A percentile compares a stretch with the other conserved stretches of the same genome.
Evolutionary conservation across 2,797 vertebrate genomes (phyloP).

Genomic region (Heliangelus exortis): DNA sequence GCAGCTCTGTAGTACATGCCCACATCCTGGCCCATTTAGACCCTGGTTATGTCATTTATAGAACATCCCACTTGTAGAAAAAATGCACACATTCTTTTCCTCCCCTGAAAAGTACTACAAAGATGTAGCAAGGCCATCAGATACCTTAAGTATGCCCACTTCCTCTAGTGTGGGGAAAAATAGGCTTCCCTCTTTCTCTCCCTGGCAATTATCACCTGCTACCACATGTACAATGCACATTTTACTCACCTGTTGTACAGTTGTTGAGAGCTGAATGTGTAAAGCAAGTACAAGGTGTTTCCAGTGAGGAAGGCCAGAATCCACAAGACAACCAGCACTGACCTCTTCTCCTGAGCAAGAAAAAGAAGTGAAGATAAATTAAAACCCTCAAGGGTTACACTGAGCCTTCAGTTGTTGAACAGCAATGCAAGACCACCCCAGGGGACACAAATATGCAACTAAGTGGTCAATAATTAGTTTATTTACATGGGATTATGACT

Average conservation of each 20-base stretch:
- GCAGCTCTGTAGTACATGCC: neutral
- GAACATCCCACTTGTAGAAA: neutral
- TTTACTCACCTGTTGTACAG: constrained; percentile 90
- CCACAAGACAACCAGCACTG: constrained; percentile 90
- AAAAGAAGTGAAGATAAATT: neutral
- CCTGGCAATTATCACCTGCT: neutral
- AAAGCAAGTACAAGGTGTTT: constrained; percentile 91
- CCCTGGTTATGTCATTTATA: neutral
- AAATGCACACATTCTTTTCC: neutral
- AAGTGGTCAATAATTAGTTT: neutral
- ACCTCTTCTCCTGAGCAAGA: constrained; percentile 90
- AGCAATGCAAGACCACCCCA: neutral
- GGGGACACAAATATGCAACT: neutral
- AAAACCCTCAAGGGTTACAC: neutral
- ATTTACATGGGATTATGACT: neutral
- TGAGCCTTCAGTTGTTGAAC: neutral
- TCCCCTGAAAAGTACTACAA: neutral
- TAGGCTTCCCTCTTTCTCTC: neutral
- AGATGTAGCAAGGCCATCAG: neutral
- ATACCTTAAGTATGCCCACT: neutral
- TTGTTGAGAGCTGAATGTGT: constrained; percentile 93
- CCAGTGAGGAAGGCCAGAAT: constrained; percentile 90
- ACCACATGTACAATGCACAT: neutral
- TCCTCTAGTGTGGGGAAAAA: neutral
- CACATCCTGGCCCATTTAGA: neutral